Evolutionary conservation across 1,140 invertebrate species (phyloP), one percentile per base, ranked within the genome.

Genomic region (Pogonomyrmex barbatus): DNA sequence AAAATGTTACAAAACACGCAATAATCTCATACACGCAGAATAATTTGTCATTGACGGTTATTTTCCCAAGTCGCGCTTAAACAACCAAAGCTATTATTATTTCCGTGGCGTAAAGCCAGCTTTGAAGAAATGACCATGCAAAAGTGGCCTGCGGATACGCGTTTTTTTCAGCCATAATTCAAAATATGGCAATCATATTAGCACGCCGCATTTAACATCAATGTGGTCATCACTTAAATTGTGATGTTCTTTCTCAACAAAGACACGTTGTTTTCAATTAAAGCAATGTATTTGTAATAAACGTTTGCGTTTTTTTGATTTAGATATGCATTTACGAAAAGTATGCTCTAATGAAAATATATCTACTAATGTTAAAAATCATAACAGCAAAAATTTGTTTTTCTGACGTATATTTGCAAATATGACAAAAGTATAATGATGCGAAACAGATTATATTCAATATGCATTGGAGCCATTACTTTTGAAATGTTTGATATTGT

Each of bases 91-190:
- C 91, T 93, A 93, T 93, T 92, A 91, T 93, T 93, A 87, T 92
- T 91, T 89, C 78, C 87, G 73, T 93, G 93, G 93, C 92, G 65
- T 62, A 50, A 67, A 63, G 91, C 93, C 92, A 93, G 77, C 77
- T 81, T 89, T 85, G 33, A 58, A 82, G 60, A 84, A 88, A 89
- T 50, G 60, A 68, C 47, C 24, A 33, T 52, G 54, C 65, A 73
- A 10, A 58, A 12, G 47, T 58, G 56, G 33, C 33, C 4, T 4
- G 42, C 36, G 9, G 17, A 42, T 68, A 42, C 24, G 8, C 30
- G 8, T 33, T 56, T 56, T n/a, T 79, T 70, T 70, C 56, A 81
- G 14, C 8, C 36, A 14, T 70, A 81, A 68, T 5, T 47, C 24
- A 14, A 24, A 1, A 81, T 56, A 33, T 65, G 42, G 17, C 17